Evolutionary conservation across 2,113 vertebrate species (phyloP).

Genomic region (Aptenodytes patagonicus): DNA sequence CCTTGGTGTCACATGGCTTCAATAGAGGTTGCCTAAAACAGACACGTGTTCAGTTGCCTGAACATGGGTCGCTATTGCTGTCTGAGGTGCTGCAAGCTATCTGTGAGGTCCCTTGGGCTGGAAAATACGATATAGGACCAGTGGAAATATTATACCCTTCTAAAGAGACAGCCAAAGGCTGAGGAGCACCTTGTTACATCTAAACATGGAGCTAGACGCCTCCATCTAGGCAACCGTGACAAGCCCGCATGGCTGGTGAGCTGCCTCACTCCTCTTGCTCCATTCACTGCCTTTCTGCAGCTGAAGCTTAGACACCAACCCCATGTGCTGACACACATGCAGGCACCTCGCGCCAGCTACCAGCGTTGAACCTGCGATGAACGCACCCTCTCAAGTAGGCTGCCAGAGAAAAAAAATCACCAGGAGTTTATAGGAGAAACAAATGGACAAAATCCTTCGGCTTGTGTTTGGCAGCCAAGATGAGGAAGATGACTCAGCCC

Average conservation of each 20-base stretch:
- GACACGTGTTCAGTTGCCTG: neutral
- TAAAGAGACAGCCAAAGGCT: neutral
- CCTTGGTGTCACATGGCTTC: neutral
- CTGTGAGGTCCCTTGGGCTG: neutral
- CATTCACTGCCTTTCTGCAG: neutral
- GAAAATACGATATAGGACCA: neutral
- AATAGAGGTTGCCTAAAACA: neutral
- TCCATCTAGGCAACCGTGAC: rapidly evolving
- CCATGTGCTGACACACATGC: neutral
- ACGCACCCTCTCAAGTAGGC: rapidly evolving
- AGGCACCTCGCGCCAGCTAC: rapidly evolving
- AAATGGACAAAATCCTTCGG: neutral
- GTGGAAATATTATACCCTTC: neutral
- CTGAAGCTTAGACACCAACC: neutral
- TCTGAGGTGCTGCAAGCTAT: neutral
- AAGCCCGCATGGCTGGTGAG: rapidly evolving
- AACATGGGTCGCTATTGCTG: rapidly evolving
- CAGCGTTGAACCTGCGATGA: rapidly evolving
- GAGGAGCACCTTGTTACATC: neutral
- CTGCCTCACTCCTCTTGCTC: neutral
- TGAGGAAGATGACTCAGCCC: neutral
- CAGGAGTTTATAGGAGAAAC: neutral
- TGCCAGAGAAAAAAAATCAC: neutral
- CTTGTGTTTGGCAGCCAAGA: neutral
- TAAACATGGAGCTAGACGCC: neutral